Base-by-base conservation (phyloP, 2,888 invertebrate species). In the Scaptomyza parva region DNA sequence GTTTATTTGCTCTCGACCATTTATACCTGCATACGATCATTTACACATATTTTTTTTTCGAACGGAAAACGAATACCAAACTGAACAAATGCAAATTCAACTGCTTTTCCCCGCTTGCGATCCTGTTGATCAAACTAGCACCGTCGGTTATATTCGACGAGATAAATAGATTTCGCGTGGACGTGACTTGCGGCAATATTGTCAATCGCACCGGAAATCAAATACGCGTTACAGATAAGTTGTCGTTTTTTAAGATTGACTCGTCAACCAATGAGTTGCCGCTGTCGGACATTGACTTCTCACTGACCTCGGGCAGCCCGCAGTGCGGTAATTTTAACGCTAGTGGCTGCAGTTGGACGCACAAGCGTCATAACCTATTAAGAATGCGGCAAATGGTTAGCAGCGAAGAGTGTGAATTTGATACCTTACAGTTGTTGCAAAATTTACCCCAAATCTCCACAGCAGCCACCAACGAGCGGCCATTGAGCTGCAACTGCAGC, bases 181-280 rank as follows among this genome's bases (percentile, higher is more conserved):
- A n/a, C n/a, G n/a, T n/a, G n/a, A n/a, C 66, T 37, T 47, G 51
- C 33, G 50, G 57, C 26, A 51, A 20, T 9, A 52, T 70, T 47
- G 57, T 61, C 30, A 79, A 77, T 69, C 62, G 71, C 8, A 70
- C 76, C 2, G 67, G 74, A n/a, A 76, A 88, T 39, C 89, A 88
- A 73, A 88, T 90, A 40, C 90, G 90, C 2, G 81, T 90, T 48
- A 89, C 89, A 14, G 88, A 90, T 43, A 84, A 81, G 22, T 62
- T 90, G 55, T 88, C 90, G 11, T 86, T 91, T 43, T 91, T 86
- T 59, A 91, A 91, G 78, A 90, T 91, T 30, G 93, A 93, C 89
- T 94, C 94, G 53, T 93, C 94, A n/a, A 94, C 94, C 70, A 95
- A 95, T 92, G 95, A 95, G 91, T 91, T 95, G 83, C 95, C 95